Evolutionary conservation across 1,140 invertebrate genomes (phyloP), one percentile per base, ranked within the genome.

Genomic region (Ylistrum balloti): DNA sequence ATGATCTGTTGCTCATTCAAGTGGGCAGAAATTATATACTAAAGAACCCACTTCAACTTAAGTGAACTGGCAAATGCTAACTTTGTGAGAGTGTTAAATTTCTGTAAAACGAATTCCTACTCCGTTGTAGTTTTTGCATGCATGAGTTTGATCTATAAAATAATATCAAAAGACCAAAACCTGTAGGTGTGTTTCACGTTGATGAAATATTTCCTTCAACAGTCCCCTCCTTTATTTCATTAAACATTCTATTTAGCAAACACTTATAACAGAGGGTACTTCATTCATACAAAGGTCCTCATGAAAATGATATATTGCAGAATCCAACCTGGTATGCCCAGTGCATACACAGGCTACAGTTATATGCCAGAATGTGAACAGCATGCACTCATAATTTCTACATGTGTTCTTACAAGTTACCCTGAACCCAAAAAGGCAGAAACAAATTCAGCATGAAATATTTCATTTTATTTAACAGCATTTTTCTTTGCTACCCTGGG

Each of bases 11-110:
- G 56, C 56, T 74, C 28, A 74, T 74, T 74, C 56, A 74, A 74
- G 56, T 74, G 56, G 56, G 56, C 56, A 74, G 56, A 74, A 74
- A 74, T 74, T 74, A 74, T 28, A 74, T 74, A 74, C 56, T 74
- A 74, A 74, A n/a, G 56, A 74, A 74, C 28, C 56, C 56, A 74
- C 56, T 74, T 74, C 3, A 74, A 74, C 22, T 28, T 0, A 74
- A 74, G 56, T 74, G 56, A 74, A 74, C 56, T 74, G 56, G 56
- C 56, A 74, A 74, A 74, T 74, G 56, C 5, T 7, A 74, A 74
- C 56, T 74, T 74, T 74, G 56, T 74, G 56, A 74, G 22, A 17
- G 56, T 74, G 56, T 74, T 74, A 28, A 74, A 17, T 74, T 74
- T 74, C 56, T 74, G 56, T 74, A 28, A 74, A 74, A 74, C 17